Evolutionary conservation across 2,797 vertebrate genomes (phyloP).

Genomic region (Peromyscus eremicus): DNA sequence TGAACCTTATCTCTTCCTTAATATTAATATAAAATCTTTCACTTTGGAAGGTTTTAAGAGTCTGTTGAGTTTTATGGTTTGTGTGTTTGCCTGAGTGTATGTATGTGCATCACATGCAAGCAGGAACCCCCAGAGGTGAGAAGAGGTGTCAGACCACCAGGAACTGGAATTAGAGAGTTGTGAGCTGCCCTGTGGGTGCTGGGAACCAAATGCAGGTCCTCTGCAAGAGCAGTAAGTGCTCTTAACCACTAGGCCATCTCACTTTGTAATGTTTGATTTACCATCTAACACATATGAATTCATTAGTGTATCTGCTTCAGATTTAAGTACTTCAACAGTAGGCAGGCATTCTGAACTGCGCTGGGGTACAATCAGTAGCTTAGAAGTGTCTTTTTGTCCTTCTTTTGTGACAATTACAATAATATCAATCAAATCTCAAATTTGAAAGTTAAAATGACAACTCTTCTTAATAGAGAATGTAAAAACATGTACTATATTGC

Average conservation of each 20-base stretch:
- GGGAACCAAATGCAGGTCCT: neutral
- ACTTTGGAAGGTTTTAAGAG: neutral
- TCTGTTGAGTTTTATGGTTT: neutral
- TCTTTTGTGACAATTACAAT: conserved; percentile 9
- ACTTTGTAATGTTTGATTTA: neutral
- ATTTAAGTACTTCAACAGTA: conserved; percentile 2
- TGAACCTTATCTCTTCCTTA: neutral
- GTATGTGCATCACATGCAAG: neutral
- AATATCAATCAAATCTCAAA: neutral
- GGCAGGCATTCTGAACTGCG: neutral
- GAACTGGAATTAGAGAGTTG: neutral
- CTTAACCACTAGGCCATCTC: neutral
- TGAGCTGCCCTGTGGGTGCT: neutral
- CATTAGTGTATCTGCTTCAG: neutral
- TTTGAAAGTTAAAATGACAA: conserved; percentile 57
- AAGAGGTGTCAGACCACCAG: neutral
- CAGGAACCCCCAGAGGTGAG: neutral
- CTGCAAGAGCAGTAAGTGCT: neutral
- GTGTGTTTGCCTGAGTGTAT: neutral
- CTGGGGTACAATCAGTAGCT: neutral
- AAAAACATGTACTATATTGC: conserved; percentile 32
- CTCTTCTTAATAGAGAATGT: conserved; percentile 2
- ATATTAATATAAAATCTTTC: conserved; percentile 47
- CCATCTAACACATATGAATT: neutral
- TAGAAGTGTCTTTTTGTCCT: neutral